Evolutionary conservation across 2,113 vertebrate genomes (phyloP), one percentile per base, ranked within the genome.

Genomic region (Thalassoma bifasciatum): DNA sequence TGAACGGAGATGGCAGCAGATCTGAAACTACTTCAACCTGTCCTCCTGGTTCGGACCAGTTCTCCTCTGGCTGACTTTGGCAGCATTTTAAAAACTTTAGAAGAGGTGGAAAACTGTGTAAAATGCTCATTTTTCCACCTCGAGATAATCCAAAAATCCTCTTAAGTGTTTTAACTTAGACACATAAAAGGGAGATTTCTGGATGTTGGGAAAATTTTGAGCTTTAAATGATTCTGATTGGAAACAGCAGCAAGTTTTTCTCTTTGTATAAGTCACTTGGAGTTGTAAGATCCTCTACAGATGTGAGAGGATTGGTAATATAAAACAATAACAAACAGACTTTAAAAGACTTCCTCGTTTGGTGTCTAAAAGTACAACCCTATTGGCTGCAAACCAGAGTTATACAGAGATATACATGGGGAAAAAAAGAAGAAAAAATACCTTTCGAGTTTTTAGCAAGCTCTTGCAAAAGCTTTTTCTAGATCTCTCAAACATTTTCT

Each of bases 1-100:
- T n/a, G 34, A 66, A 76, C 75, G 62, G 44, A 79, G 49, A 79
- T 51, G 64, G 66, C 59, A 46, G 50, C 65, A 60, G 62, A 66
- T 36, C 38, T 72, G 42, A 51, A 50, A 61, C 63, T 54, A 62
- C 73, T 30, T 23, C 64, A 3, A 38, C 13, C 17, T 40, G 50
- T 66, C 22, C 10, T 38, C 19, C 9, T 9, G 13, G 34, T 24
- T 47, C 17, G n/a, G 42, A 57, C 24, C 22, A 10, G 1, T 46
- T 51, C 10, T 56, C 10, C 34, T 24, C 53, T 2, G 16, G 17
- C 40, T 14, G 40, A 14, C 9, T 12, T 10, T 40, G 3, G 10
- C 13, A 42, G 13, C 2, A 10, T 13, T 42, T 13, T 42, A 1
- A 14, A 42, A 42, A 42, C 40, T 42, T 42, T 42, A 4, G 14